Percentiles rank a stretch among this genome's conserved stretches.
phyloP scores from a whole-genome alignment of 2,888 invertebrate genomes.

The Heliconius cydno region DNA sequence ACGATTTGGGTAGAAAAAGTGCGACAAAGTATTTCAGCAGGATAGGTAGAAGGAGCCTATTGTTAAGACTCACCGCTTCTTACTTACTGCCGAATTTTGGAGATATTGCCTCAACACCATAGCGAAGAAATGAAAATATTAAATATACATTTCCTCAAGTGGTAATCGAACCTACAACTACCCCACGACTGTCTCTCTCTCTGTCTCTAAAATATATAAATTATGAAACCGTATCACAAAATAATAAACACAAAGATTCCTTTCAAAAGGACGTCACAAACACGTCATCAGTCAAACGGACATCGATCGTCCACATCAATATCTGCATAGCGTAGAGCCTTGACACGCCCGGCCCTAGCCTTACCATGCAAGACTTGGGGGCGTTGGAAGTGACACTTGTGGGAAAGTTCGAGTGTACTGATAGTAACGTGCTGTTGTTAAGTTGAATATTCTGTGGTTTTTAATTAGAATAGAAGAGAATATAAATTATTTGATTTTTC shows the following conservation, averaged over 20 bases:
- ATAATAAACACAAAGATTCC: slow-evolving; percentile 9
- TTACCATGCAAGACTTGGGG: neutral
- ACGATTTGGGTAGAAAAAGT: no score
- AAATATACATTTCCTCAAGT: no score
- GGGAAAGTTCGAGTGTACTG: neutral
- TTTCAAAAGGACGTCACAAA: slow-evolving; percentile 52
- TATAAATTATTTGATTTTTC: neutral
- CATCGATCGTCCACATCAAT: slow-evolving; percentile 63
- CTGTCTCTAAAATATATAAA: no score
- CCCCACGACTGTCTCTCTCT: no score
- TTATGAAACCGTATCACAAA: neutral
- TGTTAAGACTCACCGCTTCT: no score
- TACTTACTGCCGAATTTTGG: no score
- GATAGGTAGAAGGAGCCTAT: no score
- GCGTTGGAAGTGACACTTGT: slow-evolving; percentile 19
- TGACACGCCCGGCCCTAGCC: slow-evolving; percentile 57
- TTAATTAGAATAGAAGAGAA: neutral
- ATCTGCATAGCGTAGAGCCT: slow-evolving; percentile 74
- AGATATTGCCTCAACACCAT: no score
- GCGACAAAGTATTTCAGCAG: no score
- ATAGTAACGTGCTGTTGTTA: neutral
- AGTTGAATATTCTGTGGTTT: neutral
- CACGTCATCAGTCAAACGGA: slow-evolving; percentile 54
- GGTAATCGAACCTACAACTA: no score
- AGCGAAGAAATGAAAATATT: no score